These are phyloP conservation scores for Tanaodytes sp. DNA, from an alignment of 2,888 invertebrate genomes.

Conservation along the genomic window DNA sequence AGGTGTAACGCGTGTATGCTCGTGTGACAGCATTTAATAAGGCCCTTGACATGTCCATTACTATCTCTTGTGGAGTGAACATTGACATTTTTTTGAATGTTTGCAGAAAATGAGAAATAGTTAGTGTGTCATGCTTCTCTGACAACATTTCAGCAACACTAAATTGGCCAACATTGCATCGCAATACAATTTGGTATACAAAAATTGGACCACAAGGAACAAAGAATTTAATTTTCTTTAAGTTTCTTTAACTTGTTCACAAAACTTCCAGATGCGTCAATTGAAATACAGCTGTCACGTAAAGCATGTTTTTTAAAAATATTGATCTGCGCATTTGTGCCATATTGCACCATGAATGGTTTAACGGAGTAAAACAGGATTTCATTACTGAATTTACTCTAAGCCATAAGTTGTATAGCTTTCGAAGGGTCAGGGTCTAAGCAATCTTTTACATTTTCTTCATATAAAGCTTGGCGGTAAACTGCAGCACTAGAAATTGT, in stretches of 20 bases:
- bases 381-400: conserved; percentile 7
- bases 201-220: conserved; percentile 34
- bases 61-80: conserved; percentile 33
- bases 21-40: conserved; percentile 32
- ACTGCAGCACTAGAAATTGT: too few relatives aligned
- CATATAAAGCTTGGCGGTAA: too few relatives aligned
- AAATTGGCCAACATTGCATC: conserved; percentile 22
- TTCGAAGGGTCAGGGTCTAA: conserved; percentile 1
- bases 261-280: conserved; percentile 35
- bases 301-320: conserved; percentile 27
- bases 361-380: neutral
- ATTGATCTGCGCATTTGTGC: conserved; percentile 34
- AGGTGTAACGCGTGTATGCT: conserved; percentile 21
- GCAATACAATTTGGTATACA: conserved; percentile 26
- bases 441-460: neutral
- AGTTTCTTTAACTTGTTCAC: conserved; percentile 9
- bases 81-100: neutral
- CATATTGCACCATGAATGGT: conserved; percentile 25
- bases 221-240: too few relatives aligned
- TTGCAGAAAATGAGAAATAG: neutral
- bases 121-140: conserved; percentile 9
- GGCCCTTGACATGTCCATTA: conserved; percentile 39
- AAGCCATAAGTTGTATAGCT: conserved; percentile 10
- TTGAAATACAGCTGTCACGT: conserved; percentile 4
- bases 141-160: conserved; percentile 20